A percentile compares a stretch with the other conserved stretches of the same genome.
phyloP scores from a whole-genome alignment of 2,888 invertebrate species.

The Megalurothrips usitatus region DNA sequence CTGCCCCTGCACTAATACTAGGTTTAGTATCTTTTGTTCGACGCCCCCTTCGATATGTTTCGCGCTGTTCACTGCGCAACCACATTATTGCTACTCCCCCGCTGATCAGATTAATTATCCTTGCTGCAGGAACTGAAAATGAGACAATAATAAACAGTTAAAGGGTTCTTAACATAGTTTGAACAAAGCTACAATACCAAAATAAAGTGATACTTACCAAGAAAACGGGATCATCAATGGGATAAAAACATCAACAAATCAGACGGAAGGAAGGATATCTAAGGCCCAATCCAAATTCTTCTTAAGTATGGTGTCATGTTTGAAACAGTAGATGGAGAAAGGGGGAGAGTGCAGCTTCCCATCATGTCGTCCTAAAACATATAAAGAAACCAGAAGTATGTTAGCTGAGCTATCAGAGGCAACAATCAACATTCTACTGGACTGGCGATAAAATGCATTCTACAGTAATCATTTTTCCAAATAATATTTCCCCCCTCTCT shows the following conservation, averaged over 20 bases:
- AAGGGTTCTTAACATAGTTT: too few relatives aligned
- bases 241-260: not conserved
- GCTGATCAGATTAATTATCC: not conserved
- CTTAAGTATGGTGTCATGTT: not conserved
- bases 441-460: too few relatives aligned
- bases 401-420: too few relatives aligned
- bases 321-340: not conserved
- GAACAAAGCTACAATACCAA: not conserved
- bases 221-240: not conserved
- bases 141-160: too few relatives aligned
- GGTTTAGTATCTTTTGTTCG: not conserved
- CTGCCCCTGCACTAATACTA: not conserved
- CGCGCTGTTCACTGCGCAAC: slow-evolving; percentile 15
- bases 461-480: too few relatives aligned
- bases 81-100: slow-evolving; percentile 19
- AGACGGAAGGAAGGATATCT: not conserved
- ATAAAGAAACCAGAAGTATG: too few relatives aligned
- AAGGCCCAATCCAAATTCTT: not conserved
- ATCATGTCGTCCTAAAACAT: too few relatives aligned
- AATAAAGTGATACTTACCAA: not conserved
- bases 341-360: too few relatives aligned
- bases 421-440: too few relatives aligned
- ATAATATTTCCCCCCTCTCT: too few relatives aligned
- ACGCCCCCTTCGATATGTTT: slow-evolving; percentile 15
- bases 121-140: not conserved